Conservation (phyloP, 2,797 vertebrate species). For the Rhadinocentrus ornatus region DNA sequence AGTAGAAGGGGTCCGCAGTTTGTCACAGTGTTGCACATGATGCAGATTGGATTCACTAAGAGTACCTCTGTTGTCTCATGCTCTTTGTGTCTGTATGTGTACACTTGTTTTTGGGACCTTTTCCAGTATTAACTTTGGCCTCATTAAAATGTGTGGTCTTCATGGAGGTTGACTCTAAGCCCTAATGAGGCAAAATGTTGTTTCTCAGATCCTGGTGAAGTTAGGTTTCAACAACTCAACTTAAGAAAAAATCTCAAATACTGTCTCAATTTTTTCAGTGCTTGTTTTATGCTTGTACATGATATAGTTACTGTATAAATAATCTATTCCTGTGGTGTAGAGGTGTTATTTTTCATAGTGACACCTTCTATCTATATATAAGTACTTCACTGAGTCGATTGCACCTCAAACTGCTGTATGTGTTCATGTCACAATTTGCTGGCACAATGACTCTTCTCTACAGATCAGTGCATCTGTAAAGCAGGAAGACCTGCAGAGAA, state of each 20-base stretch:
- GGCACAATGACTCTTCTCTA: not conserved
- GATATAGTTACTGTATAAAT: not conserved
- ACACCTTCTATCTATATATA: not conserved
- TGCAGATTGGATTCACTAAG: conserved; percentile 35
- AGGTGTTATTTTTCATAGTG: not conserved
- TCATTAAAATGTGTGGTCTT: not conserved
- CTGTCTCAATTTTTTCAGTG: not conserved
- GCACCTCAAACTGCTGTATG: not conserved
- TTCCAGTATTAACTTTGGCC: not conserved
- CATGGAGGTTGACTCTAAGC: not conserved
- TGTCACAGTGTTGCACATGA: conserved; percentile 57
- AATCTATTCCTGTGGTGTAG: not conserved
- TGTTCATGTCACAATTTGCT: not conserved
- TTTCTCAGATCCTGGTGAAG: not conserved
- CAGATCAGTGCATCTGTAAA: not conserved
- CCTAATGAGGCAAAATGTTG: not conserved
- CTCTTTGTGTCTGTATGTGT: not conserved
- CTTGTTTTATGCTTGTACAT: not conserved
- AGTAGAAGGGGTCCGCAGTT: conserved; percentile 58
- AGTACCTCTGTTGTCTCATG: conserved; percentile 37
- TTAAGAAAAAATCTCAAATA: not conserved
- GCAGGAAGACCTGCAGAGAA: not conserved
- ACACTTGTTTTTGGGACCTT: not conserved
- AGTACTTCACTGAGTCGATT: not conserved
- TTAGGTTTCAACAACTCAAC: not conserved